Base-by-base conservation (phyloP, 2,113 vertebrate genomes). In the Procapra przewalskii region DNA sequence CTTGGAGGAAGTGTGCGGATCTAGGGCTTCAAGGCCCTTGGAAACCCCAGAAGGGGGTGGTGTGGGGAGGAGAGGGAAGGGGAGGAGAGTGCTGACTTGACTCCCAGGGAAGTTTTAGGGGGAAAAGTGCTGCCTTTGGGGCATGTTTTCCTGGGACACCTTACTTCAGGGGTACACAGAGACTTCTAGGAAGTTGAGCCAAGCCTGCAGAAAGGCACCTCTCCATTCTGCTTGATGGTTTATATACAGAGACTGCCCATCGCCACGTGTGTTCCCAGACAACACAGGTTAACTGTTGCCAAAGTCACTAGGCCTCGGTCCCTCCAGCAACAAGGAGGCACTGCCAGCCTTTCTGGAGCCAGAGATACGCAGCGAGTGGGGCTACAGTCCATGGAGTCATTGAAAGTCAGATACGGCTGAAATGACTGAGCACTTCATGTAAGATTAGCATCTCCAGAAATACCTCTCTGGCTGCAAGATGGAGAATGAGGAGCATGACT, bases 1-100 rank as follows among this genome's bases (percentile, higher is more conserved):
- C 90, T 89, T 71, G 64, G 96, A 97, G 64, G 91, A 96, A 92
- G 94, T 29, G 71, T 71, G 50, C 15, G 91, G 97, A 95, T 98
- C 98, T 50, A 75, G 91, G 97, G 82, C 96, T 89, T 64, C 62
- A 83, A 88, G 90, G 52, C 77, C 52, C 33, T 16, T 50, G 85
- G 91, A 88, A 97, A 90, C 93, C 91, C 90, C 21, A 0, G 29
- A 27, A 43, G 83, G 7, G 14, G 3, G 33, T 9, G 27, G 21
- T 6, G 14, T 48, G 54, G 23, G 14, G 48, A 40, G 36, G 48
- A n/a, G 54, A 11, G 17, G 55, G 14, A 45, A 54, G 17, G 0
- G 6, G 3, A 71, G 11, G 13, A 9, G 43, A 40, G 62, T 19
- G 31, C 45, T 45, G 57, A n/a, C n/a, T 17, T 5, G 33, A 13